A percentile compares a stretch with the other conserved stretches of the same genome.
Conservation (phyloP, 2,113 vertebrate genomes). For the Antechinus flavipes region DNA sequence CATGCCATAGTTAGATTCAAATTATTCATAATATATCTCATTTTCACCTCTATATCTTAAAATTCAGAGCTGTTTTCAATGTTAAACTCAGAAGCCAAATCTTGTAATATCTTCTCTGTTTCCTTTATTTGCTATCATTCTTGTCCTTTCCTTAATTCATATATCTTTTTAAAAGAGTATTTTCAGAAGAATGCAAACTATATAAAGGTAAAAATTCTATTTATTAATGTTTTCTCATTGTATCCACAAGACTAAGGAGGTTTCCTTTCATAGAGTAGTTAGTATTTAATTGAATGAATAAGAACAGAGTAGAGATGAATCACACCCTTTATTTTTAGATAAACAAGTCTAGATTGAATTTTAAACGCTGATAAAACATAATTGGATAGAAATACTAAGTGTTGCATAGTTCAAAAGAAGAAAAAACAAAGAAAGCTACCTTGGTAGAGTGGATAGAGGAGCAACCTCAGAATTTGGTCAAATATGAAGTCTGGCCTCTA, state of each 20-base stretch:
- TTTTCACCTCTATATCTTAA: too few relatives aligned
- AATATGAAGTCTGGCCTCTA: not conserved
- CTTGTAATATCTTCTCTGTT: too few relatives aligned
- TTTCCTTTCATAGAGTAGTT: not conserved
- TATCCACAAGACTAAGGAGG: not conserved
- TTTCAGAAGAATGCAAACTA: not conserved
- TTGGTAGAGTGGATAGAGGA: not conserved
- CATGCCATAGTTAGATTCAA: not conserved
- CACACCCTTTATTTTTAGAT: not conserved
- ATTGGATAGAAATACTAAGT: conserved; percentile 9
- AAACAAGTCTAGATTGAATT: not conserved
- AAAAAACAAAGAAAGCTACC: conserved; percentile 33
- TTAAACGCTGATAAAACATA: not conserved
- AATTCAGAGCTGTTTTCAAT: too few relatives aligned
- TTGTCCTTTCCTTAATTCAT: not conserved
- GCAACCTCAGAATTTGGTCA: not conserved
- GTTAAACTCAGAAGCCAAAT: too few relatives aligned
- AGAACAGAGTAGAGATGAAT: not conserved
- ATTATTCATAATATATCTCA: not conserved
- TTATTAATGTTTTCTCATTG: not conserved
- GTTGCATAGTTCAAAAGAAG: conserved; percentile 3
- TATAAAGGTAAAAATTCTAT: not conserved
- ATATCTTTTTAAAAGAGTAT: not conserved
- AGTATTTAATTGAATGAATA: not conserved
- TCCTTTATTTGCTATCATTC: not conserved